These are phyloP conservation scores for Paratilapia polleni DNA, from an alignment of 2,113 vertebrate species.

Conservation along the genomic window DNA sequence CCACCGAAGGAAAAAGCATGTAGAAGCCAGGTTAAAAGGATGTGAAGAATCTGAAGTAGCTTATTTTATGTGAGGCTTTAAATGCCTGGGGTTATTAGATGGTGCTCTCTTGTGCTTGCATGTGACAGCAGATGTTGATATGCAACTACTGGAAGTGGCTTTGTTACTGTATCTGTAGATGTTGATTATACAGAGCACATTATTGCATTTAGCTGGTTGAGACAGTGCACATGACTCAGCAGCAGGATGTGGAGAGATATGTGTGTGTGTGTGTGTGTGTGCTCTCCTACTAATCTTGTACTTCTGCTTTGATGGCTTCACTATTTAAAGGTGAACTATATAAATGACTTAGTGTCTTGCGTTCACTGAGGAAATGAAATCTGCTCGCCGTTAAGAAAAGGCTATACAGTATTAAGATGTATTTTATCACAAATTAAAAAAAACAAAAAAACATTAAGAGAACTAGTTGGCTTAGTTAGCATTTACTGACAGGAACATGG, in stretches of 20 bases:
- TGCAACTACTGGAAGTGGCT: background rate
- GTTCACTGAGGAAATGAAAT: background rate
- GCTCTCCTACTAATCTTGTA: background rate
- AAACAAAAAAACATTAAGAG: background rate
- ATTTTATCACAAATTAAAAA: background rate
- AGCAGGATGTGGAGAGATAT: slow-evolving; percentile 36
- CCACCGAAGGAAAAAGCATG: background rate
- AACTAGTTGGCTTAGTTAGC: background rate
- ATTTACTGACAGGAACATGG: background rate
- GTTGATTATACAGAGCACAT: background rate
- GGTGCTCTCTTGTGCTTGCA: background rate
- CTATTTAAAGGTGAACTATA: background rate
- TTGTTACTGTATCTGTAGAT: background rate
- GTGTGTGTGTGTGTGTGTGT: background rate
- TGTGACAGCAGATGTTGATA: background rate
- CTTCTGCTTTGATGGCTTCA: slow-evolving; percentile 36
- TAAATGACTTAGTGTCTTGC: background rate
- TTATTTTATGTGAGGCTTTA: background rate
- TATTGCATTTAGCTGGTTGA: background rate
- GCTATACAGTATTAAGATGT: background rate
- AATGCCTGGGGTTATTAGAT: background rate
- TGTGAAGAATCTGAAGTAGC: background rate
- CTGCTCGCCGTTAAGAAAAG: background rate
- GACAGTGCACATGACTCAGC: slow-evolving; percentile 23
- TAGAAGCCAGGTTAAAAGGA: background rate